Evolutionary conservation across 1,140 invertebrate genomes (phyloP).

Genomic region (Danaus melanippus): DNA sequence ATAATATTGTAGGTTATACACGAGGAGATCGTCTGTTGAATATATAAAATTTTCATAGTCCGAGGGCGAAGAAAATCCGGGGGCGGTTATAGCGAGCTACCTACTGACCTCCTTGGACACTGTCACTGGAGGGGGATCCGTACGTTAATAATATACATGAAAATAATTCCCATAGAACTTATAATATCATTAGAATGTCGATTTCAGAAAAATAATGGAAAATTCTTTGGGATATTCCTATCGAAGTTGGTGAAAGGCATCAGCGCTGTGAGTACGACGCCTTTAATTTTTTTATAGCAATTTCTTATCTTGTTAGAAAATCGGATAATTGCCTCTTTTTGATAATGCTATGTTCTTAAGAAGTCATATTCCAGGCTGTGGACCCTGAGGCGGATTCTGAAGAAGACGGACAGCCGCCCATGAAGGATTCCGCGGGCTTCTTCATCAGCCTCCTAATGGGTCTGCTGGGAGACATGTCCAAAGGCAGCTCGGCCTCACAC

Average conservation of each 20-base stretch:
- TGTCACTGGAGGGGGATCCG: conserved; percentile 56
- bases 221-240: conserved; percentile 58
- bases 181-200: conserved; percentile 9
- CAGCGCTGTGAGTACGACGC: conserved; percentile 49
- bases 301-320: background rate
- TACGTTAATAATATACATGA: conserved; percentile 22
- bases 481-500: conserved; percentile 42
- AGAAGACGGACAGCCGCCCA: conserved; percentile 32
- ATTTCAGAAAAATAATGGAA: conserved; percentile 65
- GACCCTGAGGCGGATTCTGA: conserved; percentile 43
- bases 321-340: background rate
- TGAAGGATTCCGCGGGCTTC: conserved; percentile 55
- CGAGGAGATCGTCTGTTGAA: conserved; percentile 2
- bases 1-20: conserved; percentile 2
- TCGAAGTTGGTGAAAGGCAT: conserved; percentile 54
- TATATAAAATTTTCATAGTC: conserved; percentile 33
- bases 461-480: conserved; percentile 57
- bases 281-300: background rate
- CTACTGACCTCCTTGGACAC: conserved; percentile 56
- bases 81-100: conserved; percentile 51
- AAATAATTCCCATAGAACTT: conserved; percentile 5
- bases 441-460: conserved; percentile 45
- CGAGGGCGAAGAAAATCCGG: conserved; percentile 56
- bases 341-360: background rate
- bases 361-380: conserved; percentile 29